Evolutionary conservation across 1,140 invertebrate genomes (phyloP).

Genomic region (Bilobella aurantiaca): DNA sequence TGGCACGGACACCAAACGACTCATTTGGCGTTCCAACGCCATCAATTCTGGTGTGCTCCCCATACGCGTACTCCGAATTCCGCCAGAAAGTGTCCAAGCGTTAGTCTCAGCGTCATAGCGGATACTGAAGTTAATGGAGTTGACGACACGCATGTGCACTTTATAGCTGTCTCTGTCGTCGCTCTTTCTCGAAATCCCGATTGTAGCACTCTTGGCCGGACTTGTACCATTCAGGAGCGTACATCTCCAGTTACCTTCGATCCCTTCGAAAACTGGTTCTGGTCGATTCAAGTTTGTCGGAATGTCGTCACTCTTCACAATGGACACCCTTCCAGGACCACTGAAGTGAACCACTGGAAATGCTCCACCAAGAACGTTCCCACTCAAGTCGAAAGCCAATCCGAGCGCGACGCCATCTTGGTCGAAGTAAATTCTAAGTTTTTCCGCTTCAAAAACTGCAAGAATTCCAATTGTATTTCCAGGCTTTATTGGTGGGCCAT

Average conservation of each 20-base stretch:
- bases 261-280: constrained; percentile 1
- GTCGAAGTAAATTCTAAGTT: not conserved
- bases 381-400: not conserved
- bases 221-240: not conserved
- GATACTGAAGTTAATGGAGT: not conserved
- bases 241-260: constrained; percentile 3
- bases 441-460: not conserved
- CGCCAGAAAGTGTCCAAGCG: not conserved
- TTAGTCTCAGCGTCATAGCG: not conserved
- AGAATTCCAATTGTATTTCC: not conserved
- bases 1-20: not conserved
- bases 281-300: not conserved
- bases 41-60: not conserved
- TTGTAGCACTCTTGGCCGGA: not conserved
- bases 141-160: not conserved
- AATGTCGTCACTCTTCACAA: not conserved
- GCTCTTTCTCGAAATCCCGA: not conserved
- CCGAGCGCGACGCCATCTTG: not conserved
- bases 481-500: not conserved
- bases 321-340: not conserved
- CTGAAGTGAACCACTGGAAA: constrained; percentile 9
- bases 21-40: not conserved
- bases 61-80: not conserved
- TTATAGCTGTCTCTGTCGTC: not conserved
- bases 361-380: not conserved